phyloP scores from a whole-genome alignment of 2,888 invertebrate genomes.

The Scotopteryx bipunctaria region DNA sequence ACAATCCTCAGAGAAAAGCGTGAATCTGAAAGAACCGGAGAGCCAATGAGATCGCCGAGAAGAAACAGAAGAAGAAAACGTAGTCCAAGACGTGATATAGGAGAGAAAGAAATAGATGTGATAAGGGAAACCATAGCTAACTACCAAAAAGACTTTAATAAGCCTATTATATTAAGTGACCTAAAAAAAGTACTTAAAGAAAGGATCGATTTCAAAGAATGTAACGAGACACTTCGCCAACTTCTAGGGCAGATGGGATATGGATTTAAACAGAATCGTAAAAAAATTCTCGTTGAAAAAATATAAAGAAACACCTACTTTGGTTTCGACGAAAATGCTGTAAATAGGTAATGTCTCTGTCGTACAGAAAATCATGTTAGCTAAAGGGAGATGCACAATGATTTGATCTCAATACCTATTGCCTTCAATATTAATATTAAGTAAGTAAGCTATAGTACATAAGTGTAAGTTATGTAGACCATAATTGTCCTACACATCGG shows the following conservation, averaged over 20 bases:
- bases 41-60: constrained; percentile 14
- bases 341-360: too few species aligned
- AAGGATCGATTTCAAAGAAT: constrained; percentile 10
- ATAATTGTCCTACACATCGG: too few species aligned
- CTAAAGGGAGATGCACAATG: too few species aligned
- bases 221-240: constrained; percentile 12
- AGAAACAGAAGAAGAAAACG: constrained; percentile 13
- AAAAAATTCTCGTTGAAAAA: too few species aligned
- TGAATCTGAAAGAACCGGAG: constrained; percentile 7
- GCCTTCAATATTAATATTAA: too few species aligned
- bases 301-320: too few species aligned
- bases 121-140: constrained; percentile 4
- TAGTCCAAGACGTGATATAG: constrained; percentile 1
- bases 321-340: too few species aligned
- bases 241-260: constrained; percentile 9
- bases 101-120: neutral
- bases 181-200: constrained; percentile 9
- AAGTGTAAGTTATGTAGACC: too few species aligned
- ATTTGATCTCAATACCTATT: too few species aligned
- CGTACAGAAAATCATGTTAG: too few species aligned
- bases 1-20: constrained; percentile 13
- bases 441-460: too few species aligned
- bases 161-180: neutral
- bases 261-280: too few species aligned
- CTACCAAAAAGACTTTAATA: constrained; percentile 12